Conservation (phyloP, 2,888 invertebrate genomes). For the Pristionchus japonicus region DNA sequence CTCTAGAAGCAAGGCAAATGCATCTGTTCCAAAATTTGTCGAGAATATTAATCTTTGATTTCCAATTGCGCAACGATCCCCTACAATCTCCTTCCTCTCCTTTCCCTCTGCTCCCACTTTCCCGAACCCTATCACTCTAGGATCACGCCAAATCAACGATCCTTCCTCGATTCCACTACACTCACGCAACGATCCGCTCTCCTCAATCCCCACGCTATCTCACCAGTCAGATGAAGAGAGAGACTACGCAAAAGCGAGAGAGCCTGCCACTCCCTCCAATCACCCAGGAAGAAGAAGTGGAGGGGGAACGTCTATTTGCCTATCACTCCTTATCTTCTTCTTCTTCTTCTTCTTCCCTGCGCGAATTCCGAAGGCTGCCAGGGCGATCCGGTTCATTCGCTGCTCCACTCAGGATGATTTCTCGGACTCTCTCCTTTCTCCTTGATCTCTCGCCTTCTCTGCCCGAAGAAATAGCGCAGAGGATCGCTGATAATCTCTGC, state of each 20-base stretch:
- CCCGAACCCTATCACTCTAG: neutral
- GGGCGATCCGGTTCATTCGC: too few species aligned
- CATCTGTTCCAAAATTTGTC: too few species aligned
- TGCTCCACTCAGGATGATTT: too few species aligned
- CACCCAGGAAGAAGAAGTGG: neutral
- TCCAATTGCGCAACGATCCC: neutral
- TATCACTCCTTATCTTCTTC: constrained; percentile 11
- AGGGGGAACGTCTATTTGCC: constrained; percentile 16
- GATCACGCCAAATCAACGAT: neutral
- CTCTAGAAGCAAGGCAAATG: too few species aligned
- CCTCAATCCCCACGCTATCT: too few species aligned
- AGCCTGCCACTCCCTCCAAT: neutral
- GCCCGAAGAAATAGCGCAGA: too few species aligned
- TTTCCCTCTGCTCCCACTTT: neutral
- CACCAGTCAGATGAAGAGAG: neutral
- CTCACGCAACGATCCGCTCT: too few species aligned
- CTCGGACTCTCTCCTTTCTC: neutral
- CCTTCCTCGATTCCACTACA: neutral
- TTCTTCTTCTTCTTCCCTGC: neutral
- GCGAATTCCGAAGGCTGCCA: too few species aligned
- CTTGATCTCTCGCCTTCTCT: neutral
- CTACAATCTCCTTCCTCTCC: constrained; percentile 1
- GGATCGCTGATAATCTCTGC: constrained; percentile 10
- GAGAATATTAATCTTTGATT: too few species aligned
- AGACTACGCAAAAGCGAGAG: neutral